Base-by-base conservation (phyloP, 2,113 vertebrate species). In the Melospiza georgiana region DNA sequence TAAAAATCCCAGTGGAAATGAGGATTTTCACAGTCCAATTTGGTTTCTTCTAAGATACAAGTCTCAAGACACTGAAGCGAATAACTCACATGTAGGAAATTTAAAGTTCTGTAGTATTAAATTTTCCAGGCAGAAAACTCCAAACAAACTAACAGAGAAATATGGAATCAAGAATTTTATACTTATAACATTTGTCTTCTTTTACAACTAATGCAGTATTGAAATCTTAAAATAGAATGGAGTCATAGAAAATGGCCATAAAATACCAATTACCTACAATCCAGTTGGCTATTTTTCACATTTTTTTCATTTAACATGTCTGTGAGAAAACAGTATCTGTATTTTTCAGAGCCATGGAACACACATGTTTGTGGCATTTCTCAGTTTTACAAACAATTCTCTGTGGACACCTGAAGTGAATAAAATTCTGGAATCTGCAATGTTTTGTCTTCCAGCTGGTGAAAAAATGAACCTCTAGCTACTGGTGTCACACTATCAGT, bases 1-100 rank as follows among this genome's bases (percentile, higher is more conserved):
- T 97, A 98, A 98, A 98, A 97, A 97, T 97, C 97, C 90, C 97
- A 92, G 79, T 94, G 92, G 97, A 98, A 97, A 98, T 97, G 87
- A 97, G 85, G 39, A 97, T 97, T 98, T 98, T 97, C 87, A 97
- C 89, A 95, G 95, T 96, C 96, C 79, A 96, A 17, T 97, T 96
- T 98, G 71, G 52, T 96, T 97, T 96, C 73, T 96, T 95, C 92
- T 97, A 95, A 87, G 87, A 85, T 90, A 43, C 78, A 94, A 90
- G 49, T 94, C 77, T 97, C 69, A 67, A 81, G 76, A 91, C 74
- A 93, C 43, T 80, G 81, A 90, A 87, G 11, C 37, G 25, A 97
- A 87, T 92, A 96, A 66, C 25, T 90, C 81, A 76, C 15, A 87
- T 86, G 41, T 68, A 92, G 27, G 3, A 68, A 84, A 91, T 89